Percentiles rank a stretch among this genome's conserved stretches.
Evolutionary conservation across 2,113 vertebrate species (phyloP).

Genomic region (Theropithecus gelada): DNA sequence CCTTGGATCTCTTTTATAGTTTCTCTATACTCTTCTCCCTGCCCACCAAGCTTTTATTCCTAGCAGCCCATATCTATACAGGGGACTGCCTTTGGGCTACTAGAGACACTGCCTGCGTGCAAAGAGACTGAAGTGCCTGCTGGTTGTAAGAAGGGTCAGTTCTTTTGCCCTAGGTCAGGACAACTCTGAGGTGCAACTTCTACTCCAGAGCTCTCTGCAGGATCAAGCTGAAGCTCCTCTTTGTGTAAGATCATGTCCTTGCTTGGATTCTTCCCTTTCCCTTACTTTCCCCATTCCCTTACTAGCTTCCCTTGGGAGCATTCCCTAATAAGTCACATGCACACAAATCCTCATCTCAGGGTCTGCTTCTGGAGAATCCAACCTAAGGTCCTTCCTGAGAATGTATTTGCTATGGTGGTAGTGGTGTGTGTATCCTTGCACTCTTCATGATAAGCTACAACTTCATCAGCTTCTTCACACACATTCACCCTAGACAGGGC

Average conservation of each 20-base stretch:
- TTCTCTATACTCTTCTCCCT: background rate
- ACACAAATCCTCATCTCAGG: background rate
- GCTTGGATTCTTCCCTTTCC: background rate
- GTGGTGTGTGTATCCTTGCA: background rate
- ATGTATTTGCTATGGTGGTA: background rate
- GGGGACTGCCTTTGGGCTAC: background rate
- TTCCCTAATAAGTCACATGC: background rate
- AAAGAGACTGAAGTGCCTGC: background rate
- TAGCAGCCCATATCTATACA: background rate
- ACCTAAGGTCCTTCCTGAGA: background rate
- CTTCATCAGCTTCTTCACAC: accelerated
- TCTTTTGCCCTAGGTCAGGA: background rate
- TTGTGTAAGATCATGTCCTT: background rate
- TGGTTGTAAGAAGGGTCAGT: background rate
- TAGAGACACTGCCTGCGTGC: background rate
- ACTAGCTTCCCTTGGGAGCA: background rate
- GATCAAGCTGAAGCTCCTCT: background rate
- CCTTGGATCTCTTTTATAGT: no score
- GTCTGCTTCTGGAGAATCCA: background rate
- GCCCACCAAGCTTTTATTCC: no score
- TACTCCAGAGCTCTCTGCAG: background rate
- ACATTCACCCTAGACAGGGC: accelerated
- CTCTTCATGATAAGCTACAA: background rate
- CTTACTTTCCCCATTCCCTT: background rate
- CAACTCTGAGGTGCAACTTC: background rate